phyloP scores from a whole-genome alignment of 1,140 invertebrate species.

The Arion vulgaris region DNA sequence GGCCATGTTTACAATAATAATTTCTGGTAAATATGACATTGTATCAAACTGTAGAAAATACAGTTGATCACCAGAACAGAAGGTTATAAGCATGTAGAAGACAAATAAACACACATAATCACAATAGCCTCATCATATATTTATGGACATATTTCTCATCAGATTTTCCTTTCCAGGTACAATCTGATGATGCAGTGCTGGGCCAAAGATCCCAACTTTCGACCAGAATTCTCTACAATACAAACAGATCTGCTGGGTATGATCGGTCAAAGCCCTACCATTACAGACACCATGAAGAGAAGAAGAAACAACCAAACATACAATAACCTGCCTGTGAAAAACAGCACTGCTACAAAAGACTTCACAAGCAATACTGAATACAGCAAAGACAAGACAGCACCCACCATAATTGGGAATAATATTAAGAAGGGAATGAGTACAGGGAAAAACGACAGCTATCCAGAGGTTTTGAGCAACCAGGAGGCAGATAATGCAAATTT shows the following conservation, averaged over 20 bases:
- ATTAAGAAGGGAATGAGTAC: not conserved
- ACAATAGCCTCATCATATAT: too few relatives aligned
- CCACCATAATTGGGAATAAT: not conserved
- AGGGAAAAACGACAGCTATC: too few relatives aligned
- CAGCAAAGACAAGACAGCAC: not conserved
- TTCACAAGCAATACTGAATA: not conserved
- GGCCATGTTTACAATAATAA: too few relatives aligned
- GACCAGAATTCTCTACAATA: slow-evolving; percentile 84
- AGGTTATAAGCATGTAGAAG: too few relatives aligned
- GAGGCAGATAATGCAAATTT: not conserved
- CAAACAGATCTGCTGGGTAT: slow-evolving; percentile 71
- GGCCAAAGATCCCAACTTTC: slow-evolving; percentile 80
- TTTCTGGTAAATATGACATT: too few relatives aligned
- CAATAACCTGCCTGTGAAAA: not conserved
- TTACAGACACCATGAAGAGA: not conserved
- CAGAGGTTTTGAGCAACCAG: not conserved
- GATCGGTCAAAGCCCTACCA: slow-evolving; percentile 9
- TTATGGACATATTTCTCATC: too few relatives aligned
- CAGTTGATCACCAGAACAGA: too few relatives aligned
- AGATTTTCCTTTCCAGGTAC: slow-evolving; percentile 75
- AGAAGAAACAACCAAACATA: not conserved
- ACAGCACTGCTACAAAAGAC: not conserved
- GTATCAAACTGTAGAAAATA: too few relatives aligned
- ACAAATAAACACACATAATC: too few relatives aligned
- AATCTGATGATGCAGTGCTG: slow-evolving; percentile 88